Evolutionary conservation across 2,888 invertebrate species (phyloP).

Genomic region (Hyppa rectilinea): DNA sequence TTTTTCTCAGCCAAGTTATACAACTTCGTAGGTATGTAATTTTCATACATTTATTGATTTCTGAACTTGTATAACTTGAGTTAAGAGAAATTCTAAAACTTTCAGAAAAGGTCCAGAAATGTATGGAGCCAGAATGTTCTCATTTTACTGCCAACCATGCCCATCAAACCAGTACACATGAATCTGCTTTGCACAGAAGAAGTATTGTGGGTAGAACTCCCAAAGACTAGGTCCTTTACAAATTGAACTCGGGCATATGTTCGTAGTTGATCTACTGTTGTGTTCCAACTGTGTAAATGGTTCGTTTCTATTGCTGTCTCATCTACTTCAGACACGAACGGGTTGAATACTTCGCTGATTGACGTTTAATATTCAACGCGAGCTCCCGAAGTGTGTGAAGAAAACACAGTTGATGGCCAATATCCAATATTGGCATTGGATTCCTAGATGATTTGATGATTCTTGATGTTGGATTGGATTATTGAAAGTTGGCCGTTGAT

Average conservation of each 20-base stretch:
- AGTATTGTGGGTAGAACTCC: not conserved
- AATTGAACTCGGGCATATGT: not conserved
- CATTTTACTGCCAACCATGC: not conserved
- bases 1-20: too few relatives aligned
- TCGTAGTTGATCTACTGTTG: constrained; percentile 27
- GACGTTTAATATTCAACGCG: constrained; percentile 48
- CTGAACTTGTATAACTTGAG: too few relatives aligned
- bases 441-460: constrained; percentile 12
- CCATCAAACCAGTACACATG: not conserved
- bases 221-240: not conserved
- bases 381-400: constrained; percentile 41
- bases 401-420: constrained; percentile 36
- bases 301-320: constrained; percentile 37
- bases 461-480: constrained; percentile 2
- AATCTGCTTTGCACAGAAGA: not conserved
- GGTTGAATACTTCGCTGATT: constrained; percentile 57
- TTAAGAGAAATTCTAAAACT: too few relatives aligned
- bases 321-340: constrained; percentile 42
- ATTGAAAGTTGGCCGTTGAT: constrained; percentile 21
- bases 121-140: too few relatives aligned
- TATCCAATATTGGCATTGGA: constrained; percentile 34
- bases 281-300: constrained; percentile 1
- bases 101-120: too few relatives aligned
- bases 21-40: too few relatives aligned
- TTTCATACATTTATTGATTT: too few relatives aligned